phyloP scores from a whole-genome alignment of 2,797 vertebrate species.

The Melanotaenia trifasciata region DNA sequence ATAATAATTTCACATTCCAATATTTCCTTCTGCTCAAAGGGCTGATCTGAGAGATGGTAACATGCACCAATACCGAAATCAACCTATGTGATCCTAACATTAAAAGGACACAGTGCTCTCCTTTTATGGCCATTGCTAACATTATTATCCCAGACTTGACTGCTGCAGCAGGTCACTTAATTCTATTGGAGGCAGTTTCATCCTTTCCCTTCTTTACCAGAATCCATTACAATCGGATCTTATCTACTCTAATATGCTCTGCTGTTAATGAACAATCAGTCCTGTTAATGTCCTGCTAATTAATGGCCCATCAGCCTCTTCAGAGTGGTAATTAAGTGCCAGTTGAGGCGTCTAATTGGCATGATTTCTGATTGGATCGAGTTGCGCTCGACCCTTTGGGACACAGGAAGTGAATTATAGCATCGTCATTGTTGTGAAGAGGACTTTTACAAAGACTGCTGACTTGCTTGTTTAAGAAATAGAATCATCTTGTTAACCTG shows the following conservation, averaged over 20 bases:
- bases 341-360: conserved; percentile 81
- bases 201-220: conserved; percentile 61
- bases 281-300: conserved; percentile 82
- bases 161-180: conserved; percentile 71
- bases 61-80: conserved; percentile 27
- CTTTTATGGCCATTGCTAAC: conserved; percentile 63
- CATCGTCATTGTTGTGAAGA: conserved; percentile 62
- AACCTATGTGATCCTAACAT: conserved; percentile 34
- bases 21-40: neutral
- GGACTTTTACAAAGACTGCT: conserved; percentile 72
- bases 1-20: neutral
- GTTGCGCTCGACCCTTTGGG: conserved; percentile 74
- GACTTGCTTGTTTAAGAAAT: conserved; percentile 66
- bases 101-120: conserved; percentile 47
- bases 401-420: conserved; percentile 78
- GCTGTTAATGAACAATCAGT: conserved; percentile 82
- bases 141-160: conserved; percentile 63
- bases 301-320: conserved; percentile 80
- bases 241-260: conserved; percentile 80
- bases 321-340: conserved; percentile 79
- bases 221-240: conserved; percentile 75
- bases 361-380: conserved; percentile 77
- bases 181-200: conserved; percentile 62
- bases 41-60: neutral
- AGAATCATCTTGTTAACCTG: conserved; percentile 66